Conservation (phyloP, 2,113 vertebrate species). For the Channa maculata region DNA sequence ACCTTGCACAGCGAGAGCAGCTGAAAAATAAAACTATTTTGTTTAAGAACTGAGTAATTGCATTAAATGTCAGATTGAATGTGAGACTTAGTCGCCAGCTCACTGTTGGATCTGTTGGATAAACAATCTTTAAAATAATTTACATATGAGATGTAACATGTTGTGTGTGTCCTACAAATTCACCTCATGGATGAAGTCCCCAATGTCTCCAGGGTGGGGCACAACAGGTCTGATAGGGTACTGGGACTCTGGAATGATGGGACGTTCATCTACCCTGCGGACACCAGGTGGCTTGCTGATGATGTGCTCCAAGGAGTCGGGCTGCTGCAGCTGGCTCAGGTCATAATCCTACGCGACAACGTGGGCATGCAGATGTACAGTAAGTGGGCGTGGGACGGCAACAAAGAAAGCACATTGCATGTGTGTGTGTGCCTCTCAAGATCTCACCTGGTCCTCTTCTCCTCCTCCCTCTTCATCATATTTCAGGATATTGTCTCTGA, state of each 20-base stretch:
- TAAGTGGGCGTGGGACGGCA: constrained; percentile 1
- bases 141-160: too few relatives aligned
- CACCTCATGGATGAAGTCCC: constrained; percentile 98
- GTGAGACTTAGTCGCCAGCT: constrained; percentile 36
- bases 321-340: constrained; percentile 97
- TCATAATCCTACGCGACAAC: constrained; percentile 90
- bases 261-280: constrained; percentile 94
- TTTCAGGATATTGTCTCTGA: constrained; percentile 97
- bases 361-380: constrained; percentile 14
- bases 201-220: constrained; percentile 96
- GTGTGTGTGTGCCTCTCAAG: constrained; percentile 5
- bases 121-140: constrained; percentile 13
- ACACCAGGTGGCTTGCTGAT: constrained; percentile 92
- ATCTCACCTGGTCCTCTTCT: constrained; percentile 94
- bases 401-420: background rate
- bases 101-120: background rate
- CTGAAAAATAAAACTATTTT: constrained; percentile 42
- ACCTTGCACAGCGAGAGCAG: constrained; percentile 34
- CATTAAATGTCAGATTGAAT: constrained; percentile 51
- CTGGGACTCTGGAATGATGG: constrained; percentile 94
- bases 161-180: constrained; percentile 12
- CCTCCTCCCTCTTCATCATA: constrained; percentile 96
- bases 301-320: constrained; percentile 94
- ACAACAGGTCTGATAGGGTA: constrained; percentile 93
- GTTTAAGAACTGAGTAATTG: constrained; percentile 50